A percentile compares a stretch with the other conserved stretches of the same genome.
Conservation (phyloP, 2,797 vertebrate species). For the Melanotaenia parkinsoni region DNA sequence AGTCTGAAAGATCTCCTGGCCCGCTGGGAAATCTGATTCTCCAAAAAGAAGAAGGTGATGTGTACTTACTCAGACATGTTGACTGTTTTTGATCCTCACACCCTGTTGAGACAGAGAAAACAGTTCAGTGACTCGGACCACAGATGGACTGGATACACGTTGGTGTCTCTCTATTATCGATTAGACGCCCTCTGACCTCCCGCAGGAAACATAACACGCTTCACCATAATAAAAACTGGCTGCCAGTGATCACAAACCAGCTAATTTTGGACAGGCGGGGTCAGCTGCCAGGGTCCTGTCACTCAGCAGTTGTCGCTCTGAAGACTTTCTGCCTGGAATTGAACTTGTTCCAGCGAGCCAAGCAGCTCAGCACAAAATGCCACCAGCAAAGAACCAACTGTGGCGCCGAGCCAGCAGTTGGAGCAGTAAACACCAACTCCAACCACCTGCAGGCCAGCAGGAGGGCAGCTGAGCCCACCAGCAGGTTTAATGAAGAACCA, state of each 20-base stretch:
- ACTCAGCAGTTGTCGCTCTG: constrained; percentile 33
- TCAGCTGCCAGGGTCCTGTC: constrained; percentile 8
- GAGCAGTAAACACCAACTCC: constrained; percentile 37
- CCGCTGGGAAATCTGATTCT: neutral
- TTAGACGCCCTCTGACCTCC: constrained; percentile 40
- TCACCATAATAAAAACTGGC: constrained; percentile 17
- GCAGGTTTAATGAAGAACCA: neutral
- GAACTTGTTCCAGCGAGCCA: constrained; percentile 13
- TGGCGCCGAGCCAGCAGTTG: constrained; percentile 22
- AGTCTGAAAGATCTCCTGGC: neutral
- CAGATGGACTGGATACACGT: neutral
- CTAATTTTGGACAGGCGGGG: constrained; percentile 58
- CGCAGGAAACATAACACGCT: constrained; percentile 30
- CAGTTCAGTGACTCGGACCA: neutral
- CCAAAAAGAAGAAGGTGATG: rapidly evolving
- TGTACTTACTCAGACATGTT: constrained; percentile 79
- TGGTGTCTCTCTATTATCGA: constrained; percentile 20
- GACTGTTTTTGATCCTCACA: constrained; percentile 40
- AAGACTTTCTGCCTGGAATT: constrained; percentile 41
- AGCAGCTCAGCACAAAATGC: constrained; percentile 30
- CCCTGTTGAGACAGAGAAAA: constrained; percentile 55
- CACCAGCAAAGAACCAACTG: constrained; percentile 37
- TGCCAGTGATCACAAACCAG: constrained; percentile 35
- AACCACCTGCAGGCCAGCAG: constrained; percentile 32
- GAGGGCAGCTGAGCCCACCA: neutral